Percentiles rank a stretch among this genome's conserved stretches.
Conservation (phyloP, 2,113 vertebrate species). For the Sphyrna mokarran region DNA sequence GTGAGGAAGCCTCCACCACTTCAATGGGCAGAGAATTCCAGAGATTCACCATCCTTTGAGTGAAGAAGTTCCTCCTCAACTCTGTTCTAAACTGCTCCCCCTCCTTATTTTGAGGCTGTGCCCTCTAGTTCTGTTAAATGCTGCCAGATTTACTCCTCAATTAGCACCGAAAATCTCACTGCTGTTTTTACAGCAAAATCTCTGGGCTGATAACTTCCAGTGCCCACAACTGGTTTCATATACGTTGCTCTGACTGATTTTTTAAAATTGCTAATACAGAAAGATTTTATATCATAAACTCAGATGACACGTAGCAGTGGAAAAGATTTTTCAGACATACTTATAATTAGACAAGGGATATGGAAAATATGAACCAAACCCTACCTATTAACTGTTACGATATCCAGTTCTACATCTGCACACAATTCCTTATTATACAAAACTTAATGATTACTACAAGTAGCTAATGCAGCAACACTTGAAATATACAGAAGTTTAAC, state of each 20-base stretch:
- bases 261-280: background rate
- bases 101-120: too few relatives aligned
- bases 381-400: background rate
- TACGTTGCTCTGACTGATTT: background rate
- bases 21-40: too few relatives aligned
- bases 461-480: background rate
- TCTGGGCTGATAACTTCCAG: background rate
- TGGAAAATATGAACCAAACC: background rate
- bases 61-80: too few relatives aligned
- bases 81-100: too few relatives aligned
- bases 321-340: background rate
- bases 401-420: background rate
- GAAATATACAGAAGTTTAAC: background rate
- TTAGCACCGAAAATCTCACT: background rate
- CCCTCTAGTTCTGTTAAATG: background rate
- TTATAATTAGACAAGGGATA: background rate
- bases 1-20: too few relatives aligned
- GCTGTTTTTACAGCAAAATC: background rate
- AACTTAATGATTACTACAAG: background rate
- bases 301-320: background rate
- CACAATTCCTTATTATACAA: background rate
- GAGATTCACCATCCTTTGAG: too few relatives aligned
- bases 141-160: background rate
- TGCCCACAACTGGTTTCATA: background rate
- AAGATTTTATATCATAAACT: background rate